Percentiles rank a stretch among this genome's conserved stretches.
phyloP scores from a whole-genome alignment of 2,113 vertebrate genomes.

The Ammodytes marinus region DNA sequence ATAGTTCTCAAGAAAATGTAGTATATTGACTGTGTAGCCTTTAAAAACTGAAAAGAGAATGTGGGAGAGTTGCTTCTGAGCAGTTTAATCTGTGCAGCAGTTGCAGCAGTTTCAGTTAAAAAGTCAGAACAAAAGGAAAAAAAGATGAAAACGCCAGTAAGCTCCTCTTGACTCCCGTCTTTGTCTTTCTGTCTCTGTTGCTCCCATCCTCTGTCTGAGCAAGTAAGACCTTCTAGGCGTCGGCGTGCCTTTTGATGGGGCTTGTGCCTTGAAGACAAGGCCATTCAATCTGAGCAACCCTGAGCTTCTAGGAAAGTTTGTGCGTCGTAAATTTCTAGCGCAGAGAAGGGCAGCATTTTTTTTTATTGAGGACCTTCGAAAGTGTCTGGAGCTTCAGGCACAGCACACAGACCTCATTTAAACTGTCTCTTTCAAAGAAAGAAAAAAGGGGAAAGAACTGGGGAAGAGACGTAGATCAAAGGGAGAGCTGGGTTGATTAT shows the following conservation, averaged over 20 bases:
- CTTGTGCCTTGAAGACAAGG: slow-evolving; percentile 60
- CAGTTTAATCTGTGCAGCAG: neutral
- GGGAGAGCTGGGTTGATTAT: neutral
- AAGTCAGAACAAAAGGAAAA: neutral
- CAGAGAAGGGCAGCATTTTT: slow-evolving; percentile 13
- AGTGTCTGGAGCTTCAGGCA: slow-evolving; percentile 25
- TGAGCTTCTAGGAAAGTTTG: slow-evolving; percentile 42
- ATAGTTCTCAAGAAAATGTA: neutral
- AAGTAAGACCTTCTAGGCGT: slow-evolving; percentile 10
- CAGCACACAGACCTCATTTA: slow-evolving; percentile 59
- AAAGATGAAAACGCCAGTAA: neutral
- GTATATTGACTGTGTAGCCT: neutral
- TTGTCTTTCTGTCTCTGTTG: neutral
- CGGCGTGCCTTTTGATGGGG: slow-evolving; percentile 19
- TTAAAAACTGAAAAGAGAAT: neutral
- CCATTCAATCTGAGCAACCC: slow-evolving; percentile 47
- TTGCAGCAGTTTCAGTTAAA: neutral
- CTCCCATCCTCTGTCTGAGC: neutral
- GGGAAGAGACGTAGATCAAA: slow-evolving; percentile 38
- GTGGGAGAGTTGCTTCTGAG: neutral
- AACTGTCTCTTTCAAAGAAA: slow-evolving; percentile 31
- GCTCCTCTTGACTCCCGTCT: neutral
- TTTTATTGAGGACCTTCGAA: slow-evolving; percentile 52
- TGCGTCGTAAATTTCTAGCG: slow-evolving; percentile 52
- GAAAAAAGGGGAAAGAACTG: neutral